A percentile compares a stretch with the other conserved stretches of the same genome.
Evolutionary conservation across 1,140 invertebrate species (phyloP).

Genomic region (Belonocnema kinseyi): DNA sequence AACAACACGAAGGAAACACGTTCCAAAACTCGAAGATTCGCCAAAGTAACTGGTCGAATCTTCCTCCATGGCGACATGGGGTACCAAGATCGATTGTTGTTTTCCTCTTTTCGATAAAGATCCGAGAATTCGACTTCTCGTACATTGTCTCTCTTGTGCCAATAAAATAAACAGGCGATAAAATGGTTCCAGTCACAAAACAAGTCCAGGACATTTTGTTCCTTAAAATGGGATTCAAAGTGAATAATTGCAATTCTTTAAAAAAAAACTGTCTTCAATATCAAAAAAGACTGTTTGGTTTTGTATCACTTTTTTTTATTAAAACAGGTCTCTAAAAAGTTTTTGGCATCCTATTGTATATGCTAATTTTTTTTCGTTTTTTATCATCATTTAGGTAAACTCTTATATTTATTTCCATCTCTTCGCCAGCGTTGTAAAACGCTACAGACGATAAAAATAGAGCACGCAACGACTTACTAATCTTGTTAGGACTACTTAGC

Average conservation of each 20-base stretch:
- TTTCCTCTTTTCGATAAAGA: conserved; percentile 31
- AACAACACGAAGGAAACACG: conserved; percentile 8
- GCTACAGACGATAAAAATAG: conserved; percentile 71
- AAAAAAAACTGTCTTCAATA: too few relatives aligned
- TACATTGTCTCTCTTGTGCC: not conserved
- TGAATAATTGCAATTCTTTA: too few relatives aligned
- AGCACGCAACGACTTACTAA: conserved; percentile 75
- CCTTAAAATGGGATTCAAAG: too few relatives aligned
- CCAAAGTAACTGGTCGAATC: conserved; percentile 1
- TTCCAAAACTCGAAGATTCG: conserved; percentile 19
- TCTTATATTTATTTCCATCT: not conserved
- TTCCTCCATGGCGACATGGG: conserved; percentile 6
- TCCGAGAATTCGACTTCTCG: conserved; percentile 20
- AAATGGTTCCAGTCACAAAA: conserved; percentile 11
- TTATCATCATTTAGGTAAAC: not conserved
- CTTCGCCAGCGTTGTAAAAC: not conserved
- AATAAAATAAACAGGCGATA: conserved; percentile 19
- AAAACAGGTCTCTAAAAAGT: too few relatives aligned
- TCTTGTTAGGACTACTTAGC: conserved; percentile 75
- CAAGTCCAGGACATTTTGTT: not conserved
- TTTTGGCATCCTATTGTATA: not conserved
- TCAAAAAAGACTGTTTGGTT: too few relatives aligned
- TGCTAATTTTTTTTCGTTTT: not conserved
- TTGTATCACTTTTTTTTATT: too few relatives aligned
- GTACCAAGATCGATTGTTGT: conserved; percentile 29